Evolutionary conservation across 2,113 vertebrate genomes (phyloP), one percentile per base, ranked within the genome.

Genomic region (Lepus americanus): DNA sequence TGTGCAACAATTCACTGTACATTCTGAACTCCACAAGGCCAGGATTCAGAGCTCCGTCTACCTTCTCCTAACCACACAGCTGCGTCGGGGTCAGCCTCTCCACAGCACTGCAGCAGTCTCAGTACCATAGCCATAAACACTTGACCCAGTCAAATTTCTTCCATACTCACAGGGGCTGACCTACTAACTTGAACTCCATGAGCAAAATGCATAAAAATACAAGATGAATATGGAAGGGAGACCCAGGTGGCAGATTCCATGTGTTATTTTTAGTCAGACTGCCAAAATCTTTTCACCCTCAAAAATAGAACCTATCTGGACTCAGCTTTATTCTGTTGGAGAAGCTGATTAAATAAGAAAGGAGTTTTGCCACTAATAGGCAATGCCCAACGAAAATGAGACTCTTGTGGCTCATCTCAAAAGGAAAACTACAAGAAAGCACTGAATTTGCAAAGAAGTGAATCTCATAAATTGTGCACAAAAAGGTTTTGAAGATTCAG

Each of bases 401-500:
- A 85, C 97, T 95, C 97, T 94, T 85, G 97, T 95, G 97, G 92
- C 79, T 95, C 95, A 94, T 97, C 96, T 96, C 92, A 88, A 95
- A 97, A 97, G 87, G 61, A 95, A 97, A 96, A 95, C 95, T 90
- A 76, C 90, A 92, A 96, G 96, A 97, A 97, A 97, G 92, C 94
- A 93, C 94, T 95, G 95, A 94, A 97, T 97, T 95, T 96, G 96
- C 96, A 96, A 96, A 96, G 95, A 94, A 95, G 88, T 53, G 70
- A 96, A 93, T 81, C 92, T 96, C 95, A 97, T 93, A 97, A 97
- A 96, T 96, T 97, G 95, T 97, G 64, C 73, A 90, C 96, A 97
- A 97, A 97, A 97, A 97, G 96, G 96, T 97, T 97, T 96, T 97
- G 97, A 97, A 97, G 96, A 97, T 97, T 95, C 96, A 94, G 96